These are phyloP conservation scores for Helostoma temminkii DNA, from an alignment of 2,797 vertebrate genomes.

Conservation along the genomic window DNA sequence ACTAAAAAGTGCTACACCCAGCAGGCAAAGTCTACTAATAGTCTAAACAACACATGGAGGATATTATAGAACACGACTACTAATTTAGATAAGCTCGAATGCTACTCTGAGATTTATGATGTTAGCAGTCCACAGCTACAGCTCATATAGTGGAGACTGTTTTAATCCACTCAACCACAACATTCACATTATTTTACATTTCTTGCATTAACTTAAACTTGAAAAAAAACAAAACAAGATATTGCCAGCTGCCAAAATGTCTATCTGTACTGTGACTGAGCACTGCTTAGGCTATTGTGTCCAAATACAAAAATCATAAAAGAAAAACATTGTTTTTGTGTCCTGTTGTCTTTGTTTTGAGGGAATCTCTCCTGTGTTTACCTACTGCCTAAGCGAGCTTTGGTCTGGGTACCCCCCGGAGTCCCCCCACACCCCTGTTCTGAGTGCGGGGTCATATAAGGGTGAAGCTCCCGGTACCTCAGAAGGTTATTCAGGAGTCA, in stretches of 20 bases:
- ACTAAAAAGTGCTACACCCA: background rate
- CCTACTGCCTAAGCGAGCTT: conserved; percentile 63
- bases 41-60: background rate
- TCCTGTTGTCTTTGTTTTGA: too few relatives aligned
- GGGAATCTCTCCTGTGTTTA: conserved; percentile 66
- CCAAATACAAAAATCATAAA: too few relatives aligned
- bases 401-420: conserved; percentile 77
- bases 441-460: conserved; percentile 85
- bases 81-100: background rate
- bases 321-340: conserved; percentile 31
- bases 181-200: background rate
- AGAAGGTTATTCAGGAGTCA: conserved; percentile 89
- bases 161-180: background rate
- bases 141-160: background rate
- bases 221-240: too few relatives aligned
- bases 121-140: too few relatives aligned
- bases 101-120: background rate
- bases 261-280: background rate
- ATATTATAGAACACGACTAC: background rate
- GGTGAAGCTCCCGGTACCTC: conserved; percentile 86
- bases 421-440: conserved; percentile 78
- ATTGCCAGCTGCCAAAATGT: background rate
- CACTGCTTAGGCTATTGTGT: conserved; percentile 18
- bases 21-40: background rate
- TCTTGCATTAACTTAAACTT: background rate